phyloP scores from a whole-genome alignment of 2,113 vertebrate genomes.

The Pachyramphus minor region DNA sequence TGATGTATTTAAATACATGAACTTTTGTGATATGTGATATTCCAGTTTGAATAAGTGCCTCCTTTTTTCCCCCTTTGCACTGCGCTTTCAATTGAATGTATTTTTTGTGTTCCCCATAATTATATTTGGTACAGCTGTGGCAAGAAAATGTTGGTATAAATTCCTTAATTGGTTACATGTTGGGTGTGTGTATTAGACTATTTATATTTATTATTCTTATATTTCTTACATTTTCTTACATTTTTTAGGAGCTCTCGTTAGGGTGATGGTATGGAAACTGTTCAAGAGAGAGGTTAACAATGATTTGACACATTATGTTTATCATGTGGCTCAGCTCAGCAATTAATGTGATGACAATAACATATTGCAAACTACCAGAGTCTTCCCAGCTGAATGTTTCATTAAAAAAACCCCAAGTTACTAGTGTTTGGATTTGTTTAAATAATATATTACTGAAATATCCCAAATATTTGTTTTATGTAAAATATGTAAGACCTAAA shows the following conservation, averaged over 20 bases:
- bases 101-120: not conserved
- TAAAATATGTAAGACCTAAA: not conserved
- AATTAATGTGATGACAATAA: not conserved
- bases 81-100: not conserved
- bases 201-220: not conserved
- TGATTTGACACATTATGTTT: not conserved
- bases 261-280: not conserved
- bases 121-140: not conserved
- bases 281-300: not conserved
- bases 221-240: too few species aligned
- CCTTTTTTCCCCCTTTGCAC: not conserved
- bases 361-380: not conserved
- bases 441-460: not conserved
- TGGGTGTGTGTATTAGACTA: not conserved
- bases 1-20: not conserved
- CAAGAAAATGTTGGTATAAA: not conserved
- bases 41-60: not conserved
- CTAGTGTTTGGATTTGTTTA: not conserved
- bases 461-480: not conserved
- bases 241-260: not conserved
- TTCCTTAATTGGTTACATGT: not conserved
- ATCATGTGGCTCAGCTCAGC: not conserved
- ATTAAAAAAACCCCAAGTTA: fast-evolving
- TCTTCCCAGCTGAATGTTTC: not conserved
- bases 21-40: not conserved